A percentile compares a stretch with the other conserved stretches of the same genome.
Conservation (phyloP, 2,888 invertebrate species). For the Patella caerulea region DNA sequence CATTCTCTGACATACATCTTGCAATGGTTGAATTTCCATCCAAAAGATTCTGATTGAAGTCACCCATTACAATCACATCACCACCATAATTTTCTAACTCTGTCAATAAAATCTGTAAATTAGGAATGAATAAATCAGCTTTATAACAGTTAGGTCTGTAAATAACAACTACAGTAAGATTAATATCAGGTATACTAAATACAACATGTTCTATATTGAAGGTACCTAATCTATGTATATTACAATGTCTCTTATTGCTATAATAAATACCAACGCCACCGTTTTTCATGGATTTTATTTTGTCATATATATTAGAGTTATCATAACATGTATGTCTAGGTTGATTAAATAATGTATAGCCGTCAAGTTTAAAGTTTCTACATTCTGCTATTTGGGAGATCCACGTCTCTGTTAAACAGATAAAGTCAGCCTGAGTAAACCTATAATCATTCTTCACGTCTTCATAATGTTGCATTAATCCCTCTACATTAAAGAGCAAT, state of each 20-base stretch:
- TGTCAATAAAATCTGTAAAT: too few relatives aligned
- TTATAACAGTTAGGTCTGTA: too few relatives aligned
- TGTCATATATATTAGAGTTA: neutral
- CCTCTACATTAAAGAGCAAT: neutral
- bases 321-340: neutral
- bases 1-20: too few relatives aligned
- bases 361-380: neutral
- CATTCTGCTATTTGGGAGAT: neutral
- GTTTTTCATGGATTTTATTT: neutral
- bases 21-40: too few relatives aligned
- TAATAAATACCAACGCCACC: neutral
- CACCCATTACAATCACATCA: too few relatives aligned
- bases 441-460: neutral
- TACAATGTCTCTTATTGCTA: neutral
- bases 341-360: neutral
- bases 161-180: too few relatives aligned
- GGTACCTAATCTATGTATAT: neutral
- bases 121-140: too few relatives aligned
- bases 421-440: neutral
- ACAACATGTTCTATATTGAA: constrained; percentile 1
- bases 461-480: neutral
- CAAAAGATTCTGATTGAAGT: too few relatives aligned
- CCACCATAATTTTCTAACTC: too few relatives aligned
- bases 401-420: neutral
- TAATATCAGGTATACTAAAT: too few relatives aligned